Conservation (phyloP, 2,888 invertebrate genomes). For the Pristionchus arcanus region DNA sequence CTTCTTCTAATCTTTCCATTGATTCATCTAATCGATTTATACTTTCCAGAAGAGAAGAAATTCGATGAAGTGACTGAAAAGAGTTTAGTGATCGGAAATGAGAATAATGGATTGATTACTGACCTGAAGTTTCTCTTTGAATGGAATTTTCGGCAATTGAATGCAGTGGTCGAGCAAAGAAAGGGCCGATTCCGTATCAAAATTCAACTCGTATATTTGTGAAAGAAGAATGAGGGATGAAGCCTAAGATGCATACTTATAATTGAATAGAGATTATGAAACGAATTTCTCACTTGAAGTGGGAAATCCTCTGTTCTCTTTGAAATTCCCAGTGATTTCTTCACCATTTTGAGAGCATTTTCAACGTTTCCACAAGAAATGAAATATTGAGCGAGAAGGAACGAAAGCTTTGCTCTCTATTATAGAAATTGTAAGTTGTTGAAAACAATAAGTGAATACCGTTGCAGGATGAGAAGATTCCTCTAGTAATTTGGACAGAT, state of each 20-base stretch:
- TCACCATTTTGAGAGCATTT: constrained; percentile 19
- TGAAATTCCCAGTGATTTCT: neutral
- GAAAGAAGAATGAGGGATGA: constrained; percentile 50
- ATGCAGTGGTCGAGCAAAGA: constrained; percentile 33
- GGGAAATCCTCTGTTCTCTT: neutral
- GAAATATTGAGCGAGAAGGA: constrained; percentile 34
- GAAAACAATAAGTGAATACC: neutral
- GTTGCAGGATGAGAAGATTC: neutral
- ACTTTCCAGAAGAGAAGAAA: constrained; percentile 11
- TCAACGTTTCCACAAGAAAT: neutral
- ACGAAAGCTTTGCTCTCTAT: neutral
- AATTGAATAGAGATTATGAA: neutral
- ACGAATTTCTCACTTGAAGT: constrained; percentile 7
- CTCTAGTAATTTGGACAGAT: neutral
- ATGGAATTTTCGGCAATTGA: neutral
- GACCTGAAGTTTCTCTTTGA: constrained; percentile 38
- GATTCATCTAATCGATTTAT: constrained; percentile 38
- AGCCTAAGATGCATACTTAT: neutral
- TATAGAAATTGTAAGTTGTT: neutral
- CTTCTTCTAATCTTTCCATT: constrained; percentile 4
- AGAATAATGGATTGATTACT: neutral
- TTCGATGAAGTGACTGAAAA: constrained; percentile 37
- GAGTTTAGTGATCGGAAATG: neutral
- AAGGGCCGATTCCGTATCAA: constrained; percentile 20
- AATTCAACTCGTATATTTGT: constrained; percentile 43